A percentile compares a stretch with the other conserved stretches of the same genome.
These are phyloP conservation scores for Eulemur rubriventer DNA, from an alignment of 2,797 vertebrate genomes.

Conservation along the genomic window DNA sequence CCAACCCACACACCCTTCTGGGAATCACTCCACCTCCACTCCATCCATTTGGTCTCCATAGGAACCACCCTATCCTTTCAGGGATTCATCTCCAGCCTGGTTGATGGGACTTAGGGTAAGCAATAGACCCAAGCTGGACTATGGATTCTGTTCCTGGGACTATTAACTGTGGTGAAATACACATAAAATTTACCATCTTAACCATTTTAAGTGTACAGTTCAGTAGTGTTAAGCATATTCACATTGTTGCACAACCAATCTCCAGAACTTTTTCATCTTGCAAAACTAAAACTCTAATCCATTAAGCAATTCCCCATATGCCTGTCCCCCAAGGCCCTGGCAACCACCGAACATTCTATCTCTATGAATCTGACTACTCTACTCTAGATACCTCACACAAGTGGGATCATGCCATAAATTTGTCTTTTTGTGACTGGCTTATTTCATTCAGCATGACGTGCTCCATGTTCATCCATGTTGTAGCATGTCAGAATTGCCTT, in stretches of 20 bases:
- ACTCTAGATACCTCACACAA: neutral
- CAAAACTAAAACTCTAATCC: neutral
- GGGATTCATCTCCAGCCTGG: neutral
- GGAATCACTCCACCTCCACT: neutral
- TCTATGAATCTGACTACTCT: neutral
- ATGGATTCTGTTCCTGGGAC: neutral
- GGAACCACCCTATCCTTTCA: neutral
- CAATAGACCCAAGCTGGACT: neutral
- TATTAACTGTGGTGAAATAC: neutral
- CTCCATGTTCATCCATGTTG: neutral
- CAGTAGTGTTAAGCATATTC: neutral
- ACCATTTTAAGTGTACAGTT: neutral
- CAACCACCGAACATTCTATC: neutral
- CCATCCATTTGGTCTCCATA: neutral
- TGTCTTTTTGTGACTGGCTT: neutral
- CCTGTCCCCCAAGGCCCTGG: neutral
- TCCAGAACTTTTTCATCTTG: neutral
- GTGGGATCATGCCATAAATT: neutral
- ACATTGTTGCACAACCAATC: neutral
- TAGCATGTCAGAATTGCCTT: neutral
- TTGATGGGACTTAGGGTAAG: neutral
- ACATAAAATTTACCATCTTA: neutral
- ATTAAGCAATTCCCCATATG: neutral
- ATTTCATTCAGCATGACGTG: neutral
- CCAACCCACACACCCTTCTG: neutral